Evolutionary conservation across 2,797 vertebrate species (phyloP).

Genomic region (Scleropages formosus): DNA sequence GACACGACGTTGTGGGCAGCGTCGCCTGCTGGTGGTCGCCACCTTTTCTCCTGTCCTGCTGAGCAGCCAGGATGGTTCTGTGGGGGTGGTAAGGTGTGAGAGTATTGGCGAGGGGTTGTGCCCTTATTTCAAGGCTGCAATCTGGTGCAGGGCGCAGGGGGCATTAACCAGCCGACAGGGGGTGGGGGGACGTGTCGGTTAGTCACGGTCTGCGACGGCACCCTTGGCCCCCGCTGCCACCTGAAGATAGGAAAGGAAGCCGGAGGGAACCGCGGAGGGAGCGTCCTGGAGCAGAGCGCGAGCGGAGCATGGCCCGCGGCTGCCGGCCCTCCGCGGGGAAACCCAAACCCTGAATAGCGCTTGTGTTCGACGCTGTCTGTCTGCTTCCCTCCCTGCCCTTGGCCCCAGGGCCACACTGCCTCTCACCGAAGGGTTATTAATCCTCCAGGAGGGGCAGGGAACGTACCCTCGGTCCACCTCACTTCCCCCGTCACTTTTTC

Average conservation of each 20-base stretch:
- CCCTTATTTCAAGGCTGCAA: not conserved
- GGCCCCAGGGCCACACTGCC: conserved; percentile 23
- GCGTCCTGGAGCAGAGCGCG: not conserved
- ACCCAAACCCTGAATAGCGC: conserved; percentile 24
- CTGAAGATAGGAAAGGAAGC: not conserved
- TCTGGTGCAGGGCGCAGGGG: not conserved
- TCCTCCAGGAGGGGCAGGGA: not conserved
- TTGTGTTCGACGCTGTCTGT: conserved; percentile 25
- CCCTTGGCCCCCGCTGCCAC: not conserved
- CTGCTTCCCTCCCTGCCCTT: not conserved
- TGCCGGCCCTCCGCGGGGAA: not conserved
- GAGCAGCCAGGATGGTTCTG: not conserved
- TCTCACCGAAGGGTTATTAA: conserved; percentile 10
- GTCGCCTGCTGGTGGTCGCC: not conserved
- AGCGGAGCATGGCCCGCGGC: not conserved
- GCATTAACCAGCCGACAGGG: not conserved
- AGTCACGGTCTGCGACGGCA: not conserved
- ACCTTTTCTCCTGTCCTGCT: not conserved
- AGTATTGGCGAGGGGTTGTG: too few relatives aligned
- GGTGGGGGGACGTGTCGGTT: not conserved
- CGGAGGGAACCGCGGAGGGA: not conserved
- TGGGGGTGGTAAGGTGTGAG: too few relatives aligned
- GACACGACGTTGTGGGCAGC: not conserved
- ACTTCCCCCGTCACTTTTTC: not conserved
- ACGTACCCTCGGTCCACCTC: not conserved